Percentiles rank a stretch among this genome's conserved stretches.
phyloP scores from a whole-genome alignment of 2,113 vertebrate species.

The Silurus asotus region DNA sequence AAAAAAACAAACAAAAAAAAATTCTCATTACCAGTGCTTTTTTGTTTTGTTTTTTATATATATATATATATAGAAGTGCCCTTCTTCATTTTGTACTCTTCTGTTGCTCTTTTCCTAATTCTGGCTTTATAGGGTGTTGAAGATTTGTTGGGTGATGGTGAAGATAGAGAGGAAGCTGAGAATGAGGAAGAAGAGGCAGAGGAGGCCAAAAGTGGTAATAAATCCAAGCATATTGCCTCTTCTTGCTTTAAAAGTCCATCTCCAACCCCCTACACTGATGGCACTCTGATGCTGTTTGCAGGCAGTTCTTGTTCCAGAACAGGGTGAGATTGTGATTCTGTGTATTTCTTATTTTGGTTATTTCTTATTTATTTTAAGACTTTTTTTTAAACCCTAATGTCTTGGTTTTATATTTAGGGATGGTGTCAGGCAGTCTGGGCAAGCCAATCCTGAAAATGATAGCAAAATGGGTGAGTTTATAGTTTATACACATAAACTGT shows the following conservation, averaged over 20 bases:
- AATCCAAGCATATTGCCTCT: slow-evolving; percentile 67
- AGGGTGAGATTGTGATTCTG: slow-evolving; percentile 66
- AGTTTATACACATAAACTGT: neutral
- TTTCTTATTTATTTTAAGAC: too few relatives aligned
- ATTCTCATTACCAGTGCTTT: neutral
- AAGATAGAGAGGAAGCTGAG: slow-evolving; percentile 68
- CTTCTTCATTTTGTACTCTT: neutral
- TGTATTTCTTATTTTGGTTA: too few relatives aligned
- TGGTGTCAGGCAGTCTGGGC: slow-evolving; percentile 60
- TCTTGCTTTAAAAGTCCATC: slow-evolving; percentile 59
- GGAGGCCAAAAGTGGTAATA: slow-evolving; percentile 66
- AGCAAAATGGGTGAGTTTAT: slow-evolving; percentile 68
- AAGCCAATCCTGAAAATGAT: slow-evolving; percentile 62
- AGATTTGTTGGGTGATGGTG: slow-evolving; percentile 74
- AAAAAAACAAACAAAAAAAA: neutral
- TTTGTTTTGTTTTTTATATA: too few relatives aligned
- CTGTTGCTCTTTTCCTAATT: neutral
- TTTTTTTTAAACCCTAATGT: neutral
- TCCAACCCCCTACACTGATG: slow-evolving; percentile 75
- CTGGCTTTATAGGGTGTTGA: slow-evolving; percentile 73
- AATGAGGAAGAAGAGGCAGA: slow-evolving; percentile 60
- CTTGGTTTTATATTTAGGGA: slow-evolving; percentile 59
- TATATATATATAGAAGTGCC: neutral
- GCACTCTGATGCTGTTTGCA: slow-evolving; percentile 84
- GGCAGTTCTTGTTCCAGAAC: slow-evolving; percentile 88